Evolutionary conservation across 1,140 invertebrate species (phyloP).

Genomic region (Drosophila novamexicana): DNA sequence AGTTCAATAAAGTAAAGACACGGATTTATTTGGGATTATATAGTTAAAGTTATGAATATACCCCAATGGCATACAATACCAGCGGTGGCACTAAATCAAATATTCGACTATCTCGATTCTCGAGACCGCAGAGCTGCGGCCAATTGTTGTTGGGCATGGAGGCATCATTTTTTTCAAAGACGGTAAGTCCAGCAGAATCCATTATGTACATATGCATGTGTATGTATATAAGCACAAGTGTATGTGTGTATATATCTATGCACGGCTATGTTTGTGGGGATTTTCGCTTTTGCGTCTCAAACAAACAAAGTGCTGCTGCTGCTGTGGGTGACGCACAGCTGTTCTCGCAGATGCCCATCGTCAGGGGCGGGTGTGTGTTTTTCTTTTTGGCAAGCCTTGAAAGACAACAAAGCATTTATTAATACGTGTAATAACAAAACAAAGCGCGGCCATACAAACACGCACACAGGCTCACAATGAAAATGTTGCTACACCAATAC

Average conservation of each 20-base stretch:
- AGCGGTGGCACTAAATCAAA: slow-evolving; percentile 73
- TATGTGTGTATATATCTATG: slow-evolving; percentile 33
- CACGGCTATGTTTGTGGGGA: slow-evolving; percentile 32
- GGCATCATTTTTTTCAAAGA: slow-evolving; percentile 78
- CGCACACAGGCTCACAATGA: slow-evolving; percentile 24
- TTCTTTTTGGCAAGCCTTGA: slow-evolving; percentile 48
- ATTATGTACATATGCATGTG: slow-evolving; percentile 9
- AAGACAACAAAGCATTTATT: slow-evolving; percentile 57
- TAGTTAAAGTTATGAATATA: slow-evolving; percentile 70
- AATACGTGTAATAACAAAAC: slow-evolving; percentile 53
- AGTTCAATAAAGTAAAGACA: slow-evolving; percentile 45
- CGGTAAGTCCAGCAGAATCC: slow-evolving; percentile 62
- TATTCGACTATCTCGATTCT: slow-evolving; percentile 72
- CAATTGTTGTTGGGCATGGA: slow-evolving; percentile 75
- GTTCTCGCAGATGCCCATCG: slow-evolving; percentile 19
- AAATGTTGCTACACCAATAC: slow-evolving; percentile 39
- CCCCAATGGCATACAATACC: slow-evolving; percentile 78
- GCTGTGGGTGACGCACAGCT: slow-evolving; percentile 56
- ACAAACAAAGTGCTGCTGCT: slow-evolving; percentile 42
- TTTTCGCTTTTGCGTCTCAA: slow-evolving; percentile 59
- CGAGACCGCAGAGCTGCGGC: slow-evolving; percentile 67
- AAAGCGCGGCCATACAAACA: slow-evolving; percentile 25
- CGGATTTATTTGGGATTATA: slow-evolving; percentile 40
- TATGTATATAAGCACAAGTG: slow-evolving; percentile 13
- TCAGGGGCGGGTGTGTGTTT: slow-evolving; percentile 8